Evolutionary conservation across 1,140 invertebrate genomes (phyloP).

Genomic region (Drosophila punjabiensis): DNA sequence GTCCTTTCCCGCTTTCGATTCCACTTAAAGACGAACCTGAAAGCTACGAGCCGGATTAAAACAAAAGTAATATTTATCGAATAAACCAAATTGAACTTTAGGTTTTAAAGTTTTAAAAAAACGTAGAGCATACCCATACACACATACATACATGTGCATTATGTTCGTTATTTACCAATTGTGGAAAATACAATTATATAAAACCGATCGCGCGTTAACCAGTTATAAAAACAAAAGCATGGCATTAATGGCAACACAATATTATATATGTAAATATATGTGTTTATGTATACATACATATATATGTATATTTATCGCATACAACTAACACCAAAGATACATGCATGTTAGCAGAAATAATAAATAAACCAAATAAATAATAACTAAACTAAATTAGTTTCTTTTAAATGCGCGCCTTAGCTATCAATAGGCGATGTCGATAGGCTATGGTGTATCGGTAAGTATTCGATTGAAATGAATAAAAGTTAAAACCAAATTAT

Average conservation of each 20-base stretch:
- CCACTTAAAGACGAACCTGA: slow-evolving; percentile 22
- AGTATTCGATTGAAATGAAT: not conserved
- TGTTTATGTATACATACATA: slow-evolving; percentile 47
- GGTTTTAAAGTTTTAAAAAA: slow-evolving; percentile 76
- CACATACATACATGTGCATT: slow-evolving; percentile 57
- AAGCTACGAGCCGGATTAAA: slow-evolving; percentile 25
- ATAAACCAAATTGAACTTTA: slow-evolving; percentile 71
- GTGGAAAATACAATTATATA: slow-evolving; percentile 24
- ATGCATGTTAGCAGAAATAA: slow-evolving; percentile 76
- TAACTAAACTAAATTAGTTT: slow-evolving; percentile 15
- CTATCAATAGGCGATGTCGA: not conserved
- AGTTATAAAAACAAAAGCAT: slow-evolving; percentile 57
- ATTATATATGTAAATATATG: slow-evolving; percentile 58
- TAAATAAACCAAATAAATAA: slow-evolving; percentile 68
- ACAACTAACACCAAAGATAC: slow-evolving; percentile 68
- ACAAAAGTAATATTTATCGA: slow-evolving; percentile 62
- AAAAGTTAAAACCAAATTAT: not conserved
- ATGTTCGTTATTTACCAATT: slow-evolving; percentile 67
- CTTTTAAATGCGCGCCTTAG: not conserved
- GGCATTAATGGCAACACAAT: slow-evolving; percentile 54
- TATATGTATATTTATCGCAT: slow-evolving; percentile 63
- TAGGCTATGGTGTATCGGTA: not conserved
- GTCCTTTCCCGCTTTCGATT: slow-evolving; percentile 55
- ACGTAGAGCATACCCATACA: slow-evolving; percentile 51
- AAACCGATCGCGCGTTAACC: slow-evolving; percentile 60